Conservation (phyloP, 2,113 vertebrate genomes). For the Psilopogon haemacephalus region DNA sequence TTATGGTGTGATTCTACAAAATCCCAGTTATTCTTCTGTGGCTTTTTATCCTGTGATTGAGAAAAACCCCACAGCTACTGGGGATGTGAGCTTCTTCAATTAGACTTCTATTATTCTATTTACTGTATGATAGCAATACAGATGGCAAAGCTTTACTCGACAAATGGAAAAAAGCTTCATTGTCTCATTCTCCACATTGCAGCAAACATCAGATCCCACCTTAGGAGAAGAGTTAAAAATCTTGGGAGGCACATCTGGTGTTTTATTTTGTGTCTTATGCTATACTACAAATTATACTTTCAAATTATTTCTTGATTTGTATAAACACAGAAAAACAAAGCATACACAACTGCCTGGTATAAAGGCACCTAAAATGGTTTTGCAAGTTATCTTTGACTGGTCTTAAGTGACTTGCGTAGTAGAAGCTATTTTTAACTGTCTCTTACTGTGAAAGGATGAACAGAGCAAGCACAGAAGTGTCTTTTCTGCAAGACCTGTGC, state of each 20-base stretch:
- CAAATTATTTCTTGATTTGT: not conserved
- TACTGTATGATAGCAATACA: not conserved
- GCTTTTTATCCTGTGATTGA: not conserved
- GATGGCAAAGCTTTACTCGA: not conserved
- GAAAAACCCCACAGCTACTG: not conserved
- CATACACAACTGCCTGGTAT: not conserved
- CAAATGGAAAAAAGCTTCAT: not conserved
- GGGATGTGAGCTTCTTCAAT: not conserved
- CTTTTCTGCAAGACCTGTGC: not conserved
- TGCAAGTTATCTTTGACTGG: not conserved
- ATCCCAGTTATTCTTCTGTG: not conserved
- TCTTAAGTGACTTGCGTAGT: not conserved
- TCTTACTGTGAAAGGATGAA: not conserved
- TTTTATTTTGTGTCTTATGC: not conserved
- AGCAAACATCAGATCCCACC: not conserved
- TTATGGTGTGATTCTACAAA: not conserved
- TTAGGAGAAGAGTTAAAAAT: not conserved
- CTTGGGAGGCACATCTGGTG: not conserved
- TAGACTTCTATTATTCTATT: too few relatives aligned
- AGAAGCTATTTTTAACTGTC: constrained; percentile 23
- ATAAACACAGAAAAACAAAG: not conserved
- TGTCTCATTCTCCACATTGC: not conserved
- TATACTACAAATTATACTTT: not conserved
- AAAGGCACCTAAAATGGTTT: not conserved
- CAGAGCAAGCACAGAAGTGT: not conserved